These are phyloP conservation scores for Sphaeramia orbicularis DNA, from an alignment of 2,797 vertebrate species.

Conservation along the genomic window DNA sequence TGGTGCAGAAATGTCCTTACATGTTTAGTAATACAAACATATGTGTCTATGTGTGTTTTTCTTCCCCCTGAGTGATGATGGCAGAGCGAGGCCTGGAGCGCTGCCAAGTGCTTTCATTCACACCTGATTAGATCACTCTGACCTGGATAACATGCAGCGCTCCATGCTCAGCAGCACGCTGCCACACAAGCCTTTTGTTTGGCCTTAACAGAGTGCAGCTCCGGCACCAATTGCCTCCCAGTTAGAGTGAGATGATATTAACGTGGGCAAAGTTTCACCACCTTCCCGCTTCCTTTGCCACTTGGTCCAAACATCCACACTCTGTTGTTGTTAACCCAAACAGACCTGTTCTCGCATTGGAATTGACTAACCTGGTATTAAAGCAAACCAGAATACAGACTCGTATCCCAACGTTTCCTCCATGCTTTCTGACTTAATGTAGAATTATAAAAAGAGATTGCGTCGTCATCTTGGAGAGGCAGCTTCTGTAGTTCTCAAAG, in stretches of 20 bases:
- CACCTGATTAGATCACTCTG: slow-evolving; percentile 81
- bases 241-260: slow-evolving; percentile 27
- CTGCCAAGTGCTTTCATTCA: slow-evolving; percentile 80
- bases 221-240: slow-evolving; percentile 1
- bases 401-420: not conserved
- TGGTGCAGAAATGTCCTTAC: slow-evolving; percentile 3
- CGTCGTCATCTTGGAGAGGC: not conserved
- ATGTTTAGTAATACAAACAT: slow-evolving; percentile 2
- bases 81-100: slow-evolving; percentile 57
- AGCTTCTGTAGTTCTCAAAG: not conserved
- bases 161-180: slow-evolving; percentile 41
- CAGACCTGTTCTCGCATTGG: not conserved
- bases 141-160: slow-evolving; percentile 71
- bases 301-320: no score
- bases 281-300: not conserved
- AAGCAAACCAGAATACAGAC: not conserved
- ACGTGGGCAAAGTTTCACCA: slow-evolving; percentile 7
- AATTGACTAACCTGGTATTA: no score
- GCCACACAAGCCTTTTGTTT: slow-evolving; percentile 60
- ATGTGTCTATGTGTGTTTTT: slow-evolving; percentile 22
- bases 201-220: slow-evolving; percentile 28
- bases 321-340: not conserved
- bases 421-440: not conserved
- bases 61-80: slow-evolving; percentile 50
- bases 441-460: not conserved